phyloP scores from a whole-genome alignment of 2,797 vertebrate species.

The Emydoidea blandingii region DNA sequence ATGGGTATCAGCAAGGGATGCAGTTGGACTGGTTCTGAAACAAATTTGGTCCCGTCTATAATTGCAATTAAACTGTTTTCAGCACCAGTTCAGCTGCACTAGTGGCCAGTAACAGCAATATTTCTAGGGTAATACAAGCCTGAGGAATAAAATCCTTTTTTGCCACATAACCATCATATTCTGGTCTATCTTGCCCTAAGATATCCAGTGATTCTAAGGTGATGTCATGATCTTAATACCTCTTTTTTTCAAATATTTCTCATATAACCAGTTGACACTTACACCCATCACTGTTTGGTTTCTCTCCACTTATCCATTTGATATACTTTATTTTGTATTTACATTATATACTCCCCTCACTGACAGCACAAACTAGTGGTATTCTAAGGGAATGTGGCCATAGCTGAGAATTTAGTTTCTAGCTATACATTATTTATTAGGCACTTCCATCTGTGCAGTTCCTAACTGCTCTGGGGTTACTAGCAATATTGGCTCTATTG shows the following conservation, averaged over 20 bases:
- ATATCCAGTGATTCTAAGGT: neutral
- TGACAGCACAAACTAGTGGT: neutral
- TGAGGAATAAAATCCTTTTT: neutral
- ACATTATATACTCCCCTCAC: neutral
- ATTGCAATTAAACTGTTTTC: neutral
- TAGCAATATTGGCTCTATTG: neutral
- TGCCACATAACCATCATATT: accelerated
- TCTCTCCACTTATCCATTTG: neutral
- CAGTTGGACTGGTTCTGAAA: neutral
- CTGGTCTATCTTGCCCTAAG: neutral
- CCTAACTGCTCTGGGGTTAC: neutral
- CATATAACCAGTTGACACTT: neutral
- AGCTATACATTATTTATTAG: slow-evolving; percentile 28
- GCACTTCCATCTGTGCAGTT: neutral
- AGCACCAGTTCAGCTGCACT: neutral
- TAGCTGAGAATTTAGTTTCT: slow-evolving; percentile 1
- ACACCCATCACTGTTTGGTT: neutral
- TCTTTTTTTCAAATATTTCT: neutral
- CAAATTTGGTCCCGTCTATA: accelerated
- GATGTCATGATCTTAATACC: neutral
- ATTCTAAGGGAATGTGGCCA: neutral
- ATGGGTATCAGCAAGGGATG: accelerated
- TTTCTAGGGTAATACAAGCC: neutral
- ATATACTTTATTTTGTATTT: neutral
- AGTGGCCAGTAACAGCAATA: neutral